Base-by-base conservation (phyloP, 2,113 vertebrate species). In the Cynoglossus semilaevis region DNA sequence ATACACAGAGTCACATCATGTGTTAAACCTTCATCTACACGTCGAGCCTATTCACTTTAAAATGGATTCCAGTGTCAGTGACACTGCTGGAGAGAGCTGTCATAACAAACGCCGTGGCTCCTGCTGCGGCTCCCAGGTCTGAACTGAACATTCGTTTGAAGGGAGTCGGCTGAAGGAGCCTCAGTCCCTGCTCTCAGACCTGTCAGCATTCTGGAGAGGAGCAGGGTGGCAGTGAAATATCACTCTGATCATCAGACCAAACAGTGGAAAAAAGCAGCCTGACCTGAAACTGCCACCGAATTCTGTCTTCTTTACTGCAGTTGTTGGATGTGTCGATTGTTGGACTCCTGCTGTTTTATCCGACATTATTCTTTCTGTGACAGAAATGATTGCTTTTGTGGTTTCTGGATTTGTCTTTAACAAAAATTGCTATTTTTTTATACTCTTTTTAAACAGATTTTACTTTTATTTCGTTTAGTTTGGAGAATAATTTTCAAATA, bases 51-150 rank as follows among this genome's bases (percentile, higher is more conserved):
- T 80, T 60, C 64, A 43, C 67, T 70, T 70, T 63, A 59, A 45
- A 60, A 71, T 68, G 74, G 80, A 63, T 13, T 83, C 85, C 82
- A 74, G 72, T 53, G 41, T 77, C 63, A 63, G 73, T 74, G 82
- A 72, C 84, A 64, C 74, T 71, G 74, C 64, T 71, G 81, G 58
- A 75, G 77, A 74, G 76, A 79, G 67, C 83, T 90, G 89, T 90
- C 87, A 91, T 83, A 88, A 90, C 90, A 83, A 77, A 70, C 68
- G 80, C 81, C 70, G 64, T 47, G 58, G 71, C 79, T 71, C 77
- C 76, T 62, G 76, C 80, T 75, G 82, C 42, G 81, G 63, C 77
- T 87, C 81, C 74, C 71, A 84, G 87, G 79, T 74, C 72, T 41
- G 58, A 34, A 14, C 46, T 54, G 78, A 84, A 82, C 74, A 46